Evolutionary conservation across 2,113 vertebrate species (phyloP).

Genomic region (Bostrychus sinensis): DNA sequence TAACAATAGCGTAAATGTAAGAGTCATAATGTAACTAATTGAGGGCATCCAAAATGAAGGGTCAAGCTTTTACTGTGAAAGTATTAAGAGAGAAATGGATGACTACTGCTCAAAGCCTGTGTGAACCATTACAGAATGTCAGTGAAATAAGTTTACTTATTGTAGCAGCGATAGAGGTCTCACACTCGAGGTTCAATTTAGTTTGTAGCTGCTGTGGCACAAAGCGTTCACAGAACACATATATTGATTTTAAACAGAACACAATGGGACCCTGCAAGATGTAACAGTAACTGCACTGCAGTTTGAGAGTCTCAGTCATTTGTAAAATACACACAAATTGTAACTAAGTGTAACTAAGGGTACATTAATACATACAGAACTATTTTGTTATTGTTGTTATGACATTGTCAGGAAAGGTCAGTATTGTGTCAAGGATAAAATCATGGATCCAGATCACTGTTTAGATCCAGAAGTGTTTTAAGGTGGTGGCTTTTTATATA

Average conservation of each 20-base stretch:
- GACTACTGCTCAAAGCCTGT: background rate
- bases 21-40: too few species aligned
- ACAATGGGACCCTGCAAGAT: background rate
- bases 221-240: background rate
- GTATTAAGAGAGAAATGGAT: background rate
- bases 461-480: too few species aligned
- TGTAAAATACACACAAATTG: background rate
- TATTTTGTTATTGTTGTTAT: too few species aligned
- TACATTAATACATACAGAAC: too few species aligned
- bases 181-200: background rate
- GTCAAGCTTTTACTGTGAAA: background rate
- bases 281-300: background rate
- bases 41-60: background rate
- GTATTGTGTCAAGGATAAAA: too few species aligned
- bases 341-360: too few species aligned
- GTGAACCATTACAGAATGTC: background rate
- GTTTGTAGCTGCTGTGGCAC: background rate
- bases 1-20: too few species aligned
- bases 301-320: background rate
- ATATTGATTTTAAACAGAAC: background rate
- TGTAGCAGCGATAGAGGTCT: background rate
- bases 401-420: too few species aligned
- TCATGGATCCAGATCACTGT: too few species aligned
- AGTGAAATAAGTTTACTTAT: background rate
- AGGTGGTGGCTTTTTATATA: too few species aligned